Base-by-base conservation (phyloP, 2,797 vertebrate species). In the Scolopax bukidnonensis region DNA sequence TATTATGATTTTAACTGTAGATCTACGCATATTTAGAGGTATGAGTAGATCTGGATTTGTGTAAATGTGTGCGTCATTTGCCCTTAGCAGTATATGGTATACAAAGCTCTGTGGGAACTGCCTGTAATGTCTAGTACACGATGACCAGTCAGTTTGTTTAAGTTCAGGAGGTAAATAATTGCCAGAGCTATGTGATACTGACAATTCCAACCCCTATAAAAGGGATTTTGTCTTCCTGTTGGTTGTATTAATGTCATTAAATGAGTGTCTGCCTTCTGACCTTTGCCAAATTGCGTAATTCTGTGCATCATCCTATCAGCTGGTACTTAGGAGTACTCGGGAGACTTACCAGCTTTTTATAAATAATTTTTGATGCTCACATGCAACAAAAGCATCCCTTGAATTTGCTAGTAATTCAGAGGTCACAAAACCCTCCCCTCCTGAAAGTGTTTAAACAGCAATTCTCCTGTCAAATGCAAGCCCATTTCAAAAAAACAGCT, bases 221-320 rank as follows among this genome's bases (percentile, higher is more conserved):
- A 71, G 51, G 82, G 45, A 87, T 80, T 89, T 89, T 93, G 36
- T 50, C 68, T 96, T 94, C 92, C 71, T 84, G 60, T 74, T 93
- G 43, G 47, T 89, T 69, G 27, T 74, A 60, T 92, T 59, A 70
- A 45, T 50, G 47, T 48, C 63, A 89, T 80, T 82, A 96, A 74
- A 84, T 4, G 27, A 88, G 51, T 41, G 33, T 70, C 57, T 90
- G 30, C 92, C 69, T 84, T 71, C 70, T 84, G 67, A 63, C 30
- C 77, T 69, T 92, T 82, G 77, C 51, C 70, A 79, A 70, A 73
- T 38, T 60, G 48, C 1, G 2, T 68, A 93, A 77, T 80, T 87
- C 70, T 63, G 47, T 51, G 38, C 23, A 67, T 89, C 1, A 0
- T 79, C 78, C 65, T 84, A 33, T 89, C 48, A 80, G 11, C 56